Conservation (phyloP, 2,797 vertebrate species). For the Tamandua tetradactyla region DNA sequence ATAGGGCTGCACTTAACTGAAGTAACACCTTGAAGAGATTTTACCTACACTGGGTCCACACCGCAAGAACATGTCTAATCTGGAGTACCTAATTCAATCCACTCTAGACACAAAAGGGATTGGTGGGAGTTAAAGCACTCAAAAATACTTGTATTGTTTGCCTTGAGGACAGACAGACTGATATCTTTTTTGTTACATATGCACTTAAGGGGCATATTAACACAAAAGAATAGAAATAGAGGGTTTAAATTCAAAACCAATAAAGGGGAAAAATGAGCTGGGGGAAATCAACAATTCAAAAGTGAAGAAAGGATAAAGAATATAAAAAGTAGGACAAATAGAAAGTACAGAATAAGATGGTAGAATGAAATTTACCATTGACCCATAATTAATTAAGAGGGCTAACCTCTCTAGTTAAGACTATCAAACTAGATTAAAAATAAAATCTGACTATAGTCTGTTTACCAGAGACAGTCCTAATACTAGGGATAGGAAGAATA, state of each 20-base stretch:
- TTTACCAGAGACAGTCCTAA: background rate
- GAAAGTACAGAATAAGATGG: background rate
- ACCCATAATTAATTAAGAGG: background rate
- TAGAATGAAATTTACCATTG: constrained; percentile 8
- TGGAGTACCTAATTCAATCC: too few species aligned
- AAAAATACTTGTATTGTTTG: background rate
- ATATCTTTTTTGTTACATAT: constrained; percentile 15
- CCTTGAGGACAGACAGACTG: background rate
- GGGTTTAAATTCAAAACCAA: background rate
- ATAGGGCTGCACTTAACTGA: too few species aligned
- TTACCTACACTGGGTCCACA: too few species aligned
- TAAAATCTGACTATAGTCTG: background rate
- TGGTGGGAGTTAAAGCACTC: constrained; percentile 12
- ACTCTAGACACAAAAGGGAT: background rate
- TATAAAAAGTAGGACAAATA: background rate
- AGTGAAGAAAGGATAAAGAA: background rate
- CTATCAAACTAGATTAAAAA: background rate
- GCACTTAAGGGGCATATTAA: background rate
- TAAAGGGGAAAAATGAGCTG: constrained; percentile 1
- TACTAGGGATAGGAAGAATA: background rate
- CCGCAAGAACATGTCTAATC: too few species aligned
- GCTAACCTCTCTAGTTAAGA: background rate
- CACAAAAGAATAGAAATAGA: background rate
- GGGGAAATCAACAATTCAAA: background rate
- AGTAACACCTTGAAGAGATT: too few species aligned